Percentiles rank a stretch among this genome's conserved stretches.
Conservation (phyloP, 2,113 vertebrate species). For the Passer montanus region DNA sequence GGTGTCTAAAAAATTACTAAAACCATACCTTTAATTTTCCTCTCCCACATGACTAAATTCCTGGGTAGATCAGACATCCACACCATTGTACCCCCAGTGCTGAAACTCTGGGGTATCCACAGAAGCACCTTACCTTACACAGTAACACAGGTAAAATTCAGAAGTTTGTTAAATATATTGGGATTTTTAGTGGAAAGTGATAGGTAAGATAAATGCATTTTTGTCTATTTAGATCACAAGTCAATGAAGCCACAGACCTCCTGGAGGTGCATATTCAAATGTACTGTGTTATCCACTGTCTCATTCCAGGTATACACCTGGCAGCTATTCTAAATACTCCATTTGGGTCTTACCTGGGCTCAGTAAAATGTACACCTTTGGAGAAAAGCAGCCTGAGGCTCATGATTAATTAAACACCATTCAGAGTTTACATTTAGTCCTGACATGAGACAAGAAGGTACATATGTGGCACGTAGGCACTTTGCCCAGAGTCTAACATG, state of each 20-base stretch:
- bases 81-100: not conserved
- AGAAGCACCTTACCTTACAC: not conserved
- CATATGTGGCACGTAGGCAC: fast-evolving
- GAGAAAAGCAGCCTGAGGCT: not conserved
- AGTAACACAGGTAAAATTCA: not conserved
- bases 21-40: not conserved
- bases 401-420: not conserved
- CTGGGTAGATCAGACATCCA: not conserved
- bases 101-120: not conserved
- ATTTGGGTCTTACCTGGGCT: not conserved
- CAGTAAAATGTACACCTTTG: not conserved
- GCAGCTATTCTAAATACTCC: not conserved
- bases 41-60: not conserved
- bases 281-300: not conserved
- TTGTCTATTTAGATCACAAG: not conserved
- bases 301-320: not conserved
- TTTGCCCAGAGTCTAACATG: not conserved
- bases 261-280: not conserved
- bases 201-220: not conserved
- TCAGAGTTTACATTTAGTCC: not conserved
- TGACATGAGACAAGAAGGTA: not conserved
- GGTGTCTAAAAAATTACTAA: not conserved
- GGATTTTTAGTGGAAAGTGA: not conserved
- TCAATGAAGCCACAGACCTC: not conserved
- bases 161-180: not conserved